phyloP scores from a whole-genome alignment of 2,888 invertebrate species.

The Ormia ochracea region DNA sequence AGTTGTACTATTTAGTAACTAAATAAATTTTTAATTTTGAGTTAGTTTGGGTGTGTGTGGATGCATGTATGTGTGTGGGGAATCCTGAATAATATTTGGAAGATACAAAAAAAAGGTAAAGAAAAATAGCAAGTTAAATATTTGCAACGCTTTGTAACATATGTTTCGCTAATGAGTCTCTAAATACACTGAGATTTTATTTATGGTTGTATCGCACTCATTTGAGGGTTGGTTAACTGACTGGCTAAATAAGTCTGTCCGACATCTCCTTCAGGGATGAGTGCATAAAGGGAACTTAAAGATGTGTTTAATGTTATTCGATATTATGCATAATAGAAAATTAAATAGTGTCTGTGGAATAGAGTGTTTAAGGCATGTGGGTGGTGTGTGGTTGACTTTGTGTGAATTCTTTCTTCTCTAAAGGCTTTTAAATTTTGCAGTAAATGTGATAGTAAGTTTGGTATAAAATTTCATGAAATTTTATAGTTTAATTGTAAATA shows the following conservation, averaged over 20 bases:
- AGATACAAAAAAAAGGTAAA: conserved; percentile 20
- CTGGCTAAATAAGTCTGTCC: conserved; percentile 14
- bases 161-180: conserved; percentile 63
- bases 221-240: conserved; percentile 24
- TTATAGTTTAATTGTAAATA: conserved; percentile 29
- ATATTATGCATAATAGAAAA: conserved; percentile 73
- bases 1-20: conserved; percentile 28
- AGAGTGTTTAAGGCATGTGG: conserved; percentile 48
- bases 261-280: background rate
- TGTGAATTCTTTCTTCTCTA: background rate
- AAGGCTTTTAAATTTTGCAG: conserved; percentile 28
- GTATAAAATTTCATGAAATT: conserved; percentile 31
- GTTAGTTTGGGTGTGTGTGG: conserved; percentile 12
- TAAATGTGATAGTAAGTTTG: conserved; percentile 8
- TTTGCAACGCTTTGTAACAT: conserved; percentile 57
- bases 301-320: conserved; percentile 70
- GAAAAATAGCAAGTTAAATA: conserved; percentile 45
- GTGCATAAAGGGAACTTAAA: conserved; percentile 29
- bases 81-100: conserved; percentile 36
- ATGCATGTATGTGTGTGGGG: background rate
- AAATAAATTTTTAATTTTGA: conserved; percentile 58
- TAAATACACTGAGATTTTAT: conserved; percentile 54
- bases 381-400: background rate
- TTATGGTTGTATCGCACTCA: background rate
- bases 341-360: conserved; percentile 69